Conservation (phyloP, 2,797 vertebrate species). For the Tenualosa thibaudeaui region DNA sequence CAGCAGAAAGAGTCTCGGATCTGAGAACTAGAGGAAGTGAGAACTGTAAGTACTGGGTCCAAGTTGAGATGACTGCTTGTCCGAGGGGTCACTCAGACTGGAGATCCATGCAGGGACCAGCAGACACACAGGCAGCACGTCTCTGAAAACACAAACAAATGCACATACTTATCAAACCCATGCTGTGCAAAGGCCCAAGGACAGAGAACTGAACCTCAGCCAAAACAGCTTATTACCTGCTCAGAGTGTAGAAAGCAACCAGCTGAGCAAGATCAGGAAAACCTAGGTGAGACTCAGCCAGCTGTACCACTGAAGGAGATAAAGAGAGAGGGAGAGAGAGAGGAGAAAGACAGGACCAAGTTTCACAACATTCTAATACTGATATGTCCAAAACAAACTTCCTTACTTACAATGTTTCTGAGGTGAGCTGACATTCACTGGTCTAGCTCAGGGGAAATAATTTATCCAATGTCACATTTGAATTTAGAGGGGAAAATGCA, state of each 20-base stretch:
- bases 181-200: neutral
- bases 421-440: too few species aligned
- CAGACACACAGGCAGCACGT: slow-evolving; percentile 51
- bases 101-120: slow-evolving; percentile 48
- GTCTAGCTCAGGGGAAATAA: too few species aligned
- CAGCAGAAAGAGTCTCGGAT: neutral
- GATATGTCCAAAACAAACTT: too few species aligned
- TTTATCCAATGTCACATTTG: too few species aligned
- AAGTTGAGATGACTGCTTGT: slow-evolving; percentile 36
- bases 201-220: neutral
- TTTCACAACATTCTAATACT: too few species aligned
- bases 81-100: slow-evolving; percentile 34
- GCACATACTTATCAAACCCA: neutral
- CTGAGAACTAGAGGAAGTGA: neutral
- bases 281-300: slow-evolving; percentile 78
- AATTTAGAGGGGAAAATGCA: too few species aligned
- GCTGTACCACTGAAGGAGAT: slow-evolving; percentile 67
- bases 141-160: slow-evolving; percentile 34
- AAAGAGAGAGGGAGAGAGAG: slow-evolving; percentile 7
- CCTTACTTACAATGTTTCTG: too few species aligned
- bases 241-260: slow-evolving; percentile 80
- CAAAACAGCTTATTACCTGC: slow-evolving; percentile 72
- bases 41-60: slow-evolving; percentile 50
- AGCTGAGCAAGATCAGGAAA: slow-evolving; percentile 80
- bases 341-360: neutral